Percentiles rank a stretch among this genome's conserved stretches.
Evolutionary conservation across 2,888 invertebrate species (phyloP).

Genomic region (Anticlea derivata): DNA sequence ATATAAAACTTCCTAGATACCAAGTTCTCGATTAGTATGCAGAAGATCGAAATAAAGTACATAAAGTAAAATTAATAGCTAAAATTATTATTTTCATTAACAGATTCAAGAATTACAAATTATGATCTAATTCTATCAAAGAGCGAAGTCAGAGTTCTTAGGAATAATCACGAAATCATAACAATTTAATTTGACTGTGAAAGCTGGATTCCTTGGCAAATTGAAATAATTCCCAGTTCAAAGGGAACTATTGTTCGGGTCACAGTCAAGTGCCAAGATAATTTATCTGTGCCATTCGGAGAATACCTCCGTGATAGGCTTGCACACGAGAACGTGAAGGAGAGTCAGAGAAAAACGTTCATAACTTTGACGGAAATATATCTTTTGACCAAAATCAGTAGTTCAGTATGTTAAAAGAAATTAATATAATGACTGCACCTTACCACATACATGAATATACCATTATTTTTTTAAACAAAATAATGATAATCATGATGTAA

Average conservation of each 20-base stretch:
- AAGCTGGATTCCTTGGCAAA: slow-evolving; percentile 18
- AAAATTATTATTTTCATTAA: background rate
- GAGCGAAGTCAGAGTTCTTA: background rate
- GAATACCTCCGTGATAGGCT: slow-evolving; percentile 23
- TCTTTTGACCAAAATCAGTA: too few relatives aligned
- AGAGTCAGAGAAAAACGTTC: background rate
- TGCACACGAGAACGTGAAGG: slow-evolving; percentile 2
- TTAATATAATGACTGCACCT: too few relatives aligned
- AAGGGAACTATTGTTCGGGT: slow-evolving; percentile 34
- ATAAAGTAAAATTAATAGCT: too few relatives aligned
- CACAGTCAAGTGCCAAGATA: slow-evolving; percentile 27
- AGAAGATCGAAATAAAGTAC: too few relatives aligned
- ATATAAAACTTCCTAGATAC: too few relatives aligned
- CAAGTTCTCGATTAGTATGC: too few relatives aligned
- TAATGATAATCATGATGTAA: too few relatives aligned
- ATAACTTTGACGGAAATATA: too few relatives aligned
- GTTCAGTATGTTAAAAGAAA: too few relatives aligned
- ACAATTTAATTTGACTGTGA: slow-evolving; percentile 18
- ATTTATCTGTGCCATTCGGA: slow-evolving; percentile 28
- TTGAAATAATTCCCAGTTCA: slow-evolving; percentile 30
- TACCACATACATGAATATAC: too few relatives aligned
- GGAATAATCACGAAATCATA: slow-evolving; percentile 17
- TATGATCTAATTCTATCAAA: slow-evolving; percentile 2
- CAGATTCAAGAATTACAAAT: background rate
- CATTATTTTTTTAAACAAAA: too few relatives aligned